phyloP scores from a whole-genome alignment of 2,113 vertebrate genomes.

The Rhodinocichla rosea region DNA sequence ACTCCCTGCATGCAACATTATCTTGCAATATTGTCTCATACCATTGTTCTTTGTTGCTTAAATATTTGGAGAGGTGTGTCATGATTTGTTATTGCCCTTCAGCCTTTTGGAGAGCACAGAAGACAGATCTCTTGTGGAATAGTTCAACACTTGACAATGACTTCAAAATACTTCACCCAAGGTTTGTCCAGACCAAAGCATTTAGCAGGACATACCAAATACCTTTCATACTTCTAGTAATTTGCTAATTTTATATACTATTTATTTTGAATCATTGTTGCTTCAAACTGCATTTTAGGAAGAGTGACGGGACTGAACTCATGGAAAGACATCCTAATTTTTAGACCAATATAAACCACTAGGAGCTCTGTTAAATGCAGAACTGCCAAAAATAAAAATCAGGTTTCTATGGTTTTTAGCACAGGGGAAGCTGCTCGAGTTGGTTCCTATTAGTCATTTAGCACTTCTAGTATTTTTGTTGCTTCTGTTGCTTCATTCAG shows the following conservation, averaged over 20 bases:
- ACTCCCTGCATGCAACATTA: conserved; percentile 24
- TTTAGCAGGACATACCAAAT: not conserved
- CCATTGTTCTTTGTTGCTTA: conserved; percentile 42
- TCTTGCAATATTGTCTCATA: conserved; percentile 32
- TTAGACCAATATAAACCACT: not conserved
- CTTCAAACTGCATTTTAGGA: not conserved
- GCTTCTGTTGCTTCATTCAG: conserved; percentile 35
- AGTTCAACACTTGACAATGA: not conserved
- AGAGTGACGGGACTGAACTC: not conserved
- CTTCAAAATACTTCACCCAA: not conserved
- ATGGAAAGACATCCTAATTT: not conserved
- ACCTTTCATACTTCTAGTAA: not conserved
- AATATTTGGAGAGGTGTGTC: conserved; percentile 31
- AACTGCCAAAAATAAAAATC: not conserved
- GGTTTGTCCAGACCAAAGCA: not conserved
- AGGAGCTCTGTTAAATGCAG: not conserved
- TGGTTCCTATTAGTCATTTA: conserved; percentile 22
- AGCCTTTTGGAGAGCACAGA: not conserved
- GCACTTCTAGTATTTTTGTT: conserved; percentile 15
- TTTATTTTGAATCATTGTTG: not conserved
- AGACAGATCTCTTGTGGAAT: not conserved
- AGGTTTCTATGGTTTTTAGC: not conserved
- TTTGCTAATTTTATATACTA: not conserved
- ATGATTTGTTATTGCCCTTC: not conserved
- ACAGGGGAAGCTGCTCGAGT: not conserved